These are phyloP conservation scores for Sebastes goodei DNA, from an alignment of 2,797 vertebrate species.

Conservation along the genomic window DNA sequence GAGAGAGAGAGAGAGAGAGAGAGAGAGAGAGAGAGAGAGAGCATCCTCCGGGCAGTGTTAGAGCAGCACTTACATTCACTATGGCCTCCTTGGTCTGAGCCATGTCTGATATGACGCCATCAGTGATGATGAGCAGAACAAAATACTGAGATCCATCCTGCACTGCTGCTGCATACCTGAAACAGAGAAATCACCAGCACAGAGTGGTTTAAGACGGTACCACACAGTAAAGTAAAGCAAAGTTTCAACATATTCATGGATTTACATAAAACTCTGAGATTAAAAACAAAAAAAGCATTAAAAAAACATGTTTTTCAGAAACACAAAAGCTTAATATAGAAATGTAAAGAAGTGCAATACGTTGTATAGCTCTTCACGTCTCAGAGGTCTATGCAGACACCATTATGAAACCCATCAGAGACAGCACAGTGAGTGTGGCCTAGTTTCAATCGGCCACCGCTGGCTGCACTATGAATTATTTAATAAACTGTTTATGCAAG, in stretches of 20 bases:
- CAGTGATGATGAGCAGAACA: slow-evolving; percentile 96
- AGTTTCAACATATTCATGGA: not conserved
- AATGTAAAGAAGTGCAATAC: slow-evolving; percentile 48
- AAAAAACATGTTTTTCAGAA: slow-evolving; percentile 27
- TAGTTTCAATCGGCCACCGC: slow-evolving; percentile 69
- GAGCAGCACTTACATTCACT: slow-evolving; percentile 89
- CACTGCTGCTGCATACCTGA: slow-evolving; percentile 88
- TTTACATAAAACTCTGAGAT: slow-evolving; percentile 5
- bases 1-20: no score
- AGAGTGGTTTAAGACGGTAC: not conserved
- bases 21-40: not conserved
- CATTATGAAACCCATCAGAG: slow-evolving; percentile 70
- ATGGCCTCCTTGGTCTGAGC: slow-evolving; percentile 98
- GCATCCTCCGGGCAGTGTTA: slow-evolving; percentile 6
- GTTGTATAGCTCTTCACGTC: slow-evolving; percentile 44
- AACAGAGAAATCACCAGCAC: slow-evolving; percentile 15
- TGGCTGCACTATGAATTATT: slow-evolving; percentile 76
- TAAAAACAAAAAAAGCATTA: not conserved
- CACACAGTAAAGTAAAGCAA: not conserved
- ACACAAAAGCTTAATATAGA: slow-evolving; percentile 59
- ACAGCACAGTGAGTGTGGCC: slow-evolving; percentile 67
- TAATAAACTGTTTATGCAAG: slow-evolving; percentile 77
- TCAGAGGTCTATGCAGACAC: slow-evolving; percentile 64
- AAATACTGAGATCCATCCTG: slow-evolving; percentile 96
- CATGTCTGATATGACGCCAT: slow-evolving; percentile 98